These are phyloP conservation scores for Myiozetetes cayanensis DNA, from an alignment of 2,113 vertebrate species.

Conservation along the genomic window DNA sequence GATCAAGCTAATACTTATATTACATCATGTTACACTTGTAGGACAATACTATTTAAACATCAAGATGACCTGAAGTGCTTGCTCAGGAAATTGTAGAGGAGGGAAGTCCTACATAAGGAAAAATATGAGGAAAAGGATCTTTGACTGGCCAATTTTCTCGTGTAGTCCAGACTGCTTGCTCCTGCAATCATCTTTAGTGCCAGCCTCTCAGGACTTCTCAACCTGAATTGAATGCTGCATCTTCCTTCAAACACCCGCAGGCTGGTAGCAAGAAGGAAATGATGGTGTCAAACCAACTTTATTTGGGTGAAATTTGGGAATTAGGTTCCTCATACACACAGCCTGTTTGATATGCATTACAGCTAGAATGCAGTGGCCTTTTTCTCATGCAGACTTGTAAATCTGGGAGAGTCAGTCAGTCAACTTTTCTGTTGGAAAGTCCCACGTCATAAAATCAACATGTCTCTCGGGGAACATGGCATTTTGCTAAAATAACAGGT, in stretches of 20 bases:
- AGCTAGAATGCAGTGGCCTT: not conserved
- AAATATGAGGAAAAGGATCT: not conserved
- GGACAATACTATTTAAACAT: not conserved
- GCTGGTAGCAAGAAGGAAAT: not conserved
- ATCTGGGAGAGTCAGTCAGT: not conserved
- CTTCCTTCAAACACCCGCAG: not conserved
- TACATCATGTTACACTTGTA: not conserved
- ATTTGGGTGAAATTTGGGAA: not conserved
- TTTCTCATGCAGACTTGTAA: not conserved
- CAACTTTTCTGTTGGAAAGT: not conserved
- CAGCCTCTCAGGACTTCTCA: not conserved
- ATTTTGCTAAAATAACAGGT: not conserved
- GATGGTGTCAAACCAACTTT: not conserved
- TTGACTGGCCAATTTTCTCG: not conserved
- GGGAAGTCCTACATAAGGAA: not conserved
- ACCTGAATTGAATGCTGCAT: accelerated
- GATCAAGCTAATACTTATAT: not conserved
- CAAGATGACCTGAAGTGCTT: not conserved
- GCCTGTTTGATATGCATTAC: not conserved
- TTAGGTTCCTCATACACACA: not conserved
- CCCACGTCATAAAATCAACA: not conserved
- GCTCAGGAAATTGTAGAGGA: not conserved
- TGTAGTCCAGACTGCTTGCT: not conserved
- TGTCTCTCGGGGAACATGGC: not conserved
- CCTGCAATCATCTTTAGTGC: not conserved